Evolutionary conservation across 2,888 invertebrate genomes (phyloP).

Genomic region (Nemotelus nigrinus): DNA sequence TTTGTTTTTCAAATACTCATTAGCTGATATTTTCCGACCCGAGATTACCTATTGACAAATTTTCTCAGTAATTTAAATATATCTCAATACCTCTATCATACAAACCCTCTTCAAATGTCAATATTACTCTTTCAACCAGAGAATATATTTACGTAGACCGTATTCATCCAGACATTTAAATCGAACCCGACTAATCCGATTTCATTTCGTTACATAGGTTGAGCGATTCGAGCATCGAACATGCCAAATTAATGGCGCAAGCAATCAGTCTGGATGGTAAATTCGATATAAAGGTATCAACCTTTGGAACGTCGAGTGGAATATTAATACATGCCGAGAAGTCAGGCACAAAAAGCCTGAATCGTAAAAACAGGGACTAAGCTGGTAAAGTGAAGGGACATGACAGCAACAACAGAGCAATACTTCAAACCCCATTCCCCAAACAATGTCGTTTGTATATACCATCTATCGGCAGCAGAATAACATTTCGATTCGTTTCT

Average conservation of each 20-base stretch:
- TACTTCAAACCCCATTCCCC: too few species aligned
- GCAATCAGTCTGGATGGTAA: slow-evolving; percentile 58
- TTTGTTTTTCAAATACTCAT: too few species aligned
- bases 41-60: too few species aligned
- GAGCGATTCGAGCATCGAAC: slow-evolving; percentile 59
- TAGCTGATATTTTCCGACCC: too few species aligned
- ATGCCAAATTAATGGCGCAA: slow-evolving; percentile 59
- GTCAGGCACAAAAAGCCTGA: slow-evolving; percentile 57
- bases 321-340: slow-evolving; percentile 59
- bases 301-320: slow-evolving; percentile 59
- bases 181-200: slow-evolving; percentile 39
- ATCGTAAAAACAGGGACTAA: slow-evolving; percentile 56
- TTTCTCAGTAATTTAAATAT: neutral
- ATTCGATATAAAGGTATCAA: slow-evolving; percentile 59
- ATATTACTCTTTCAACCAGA: neutral
- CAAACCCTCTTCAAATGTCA: slow-evolving; percentile 11
- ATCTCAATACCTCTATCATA: neutral
- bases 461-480: neutral
- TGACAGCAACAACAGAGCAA: too few species aligned
- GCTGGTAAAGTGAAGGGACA: too few species aligned
- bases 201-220: slow-evolving; percentile 52
- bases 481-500: too few species aligned
- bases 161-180: slow-evolving; percentile 6
- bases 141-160: too few species aligned
- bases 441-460: too few species aligned